phyloP scores from a whole-genome alignment of 2,888 invertebrate genomes.

The Gastrophysa polygoni region DNA sequence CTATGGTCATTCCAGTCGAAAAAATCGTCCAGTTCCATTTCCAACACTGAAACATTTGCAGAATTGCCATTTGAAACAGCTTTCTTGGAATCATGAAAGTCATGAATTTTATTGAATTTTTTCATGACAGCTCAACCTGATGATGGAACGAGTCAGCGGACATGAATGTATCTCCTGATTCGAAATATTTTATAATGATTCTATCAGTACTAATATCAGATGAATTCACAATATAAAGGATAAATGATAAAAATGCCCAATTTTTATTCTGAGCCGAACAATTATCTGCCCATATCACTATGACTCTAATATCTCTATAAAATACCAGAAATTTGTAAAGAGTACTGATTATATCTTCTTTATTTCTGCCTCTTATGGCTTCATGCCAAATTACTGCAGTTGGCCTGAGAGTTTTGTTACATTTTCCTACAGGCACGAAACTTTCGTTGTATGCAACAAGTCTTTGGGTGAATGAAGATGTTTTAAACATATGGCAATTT shows the following conservation, averaged over 20 bases:
- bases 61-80: too few relatives aligned
- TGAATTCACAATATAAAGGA: conserved; percentile 9
- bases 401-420: conserved; percentile 7
- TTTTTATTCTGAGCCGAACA: conserved; percentile 19
- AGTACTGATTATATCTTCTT: conserved; percentile 36
- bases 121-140: conserved; percentile 4
- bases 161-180: conserved; percentile 14
- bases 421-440: conserved; percentile 36
- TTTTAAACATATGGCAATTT: conserved; percentile 32
- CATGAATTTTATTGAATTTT: neutral
- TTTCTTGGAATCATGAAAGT: conserved; percentile 4
- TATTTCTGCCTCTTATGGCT: conserved; percentile 24
- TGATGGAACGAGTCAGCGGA: conserved; percentile 10
- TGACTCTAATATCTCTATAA: neutral
- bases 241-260: conserved; percentile 4
- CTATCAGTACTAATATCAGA: neutral
- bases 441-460: conserved; percentile 33
- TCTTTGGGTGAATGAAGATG: conserved; percentile 28
- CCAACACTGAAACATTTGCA: too few relatives aligned
- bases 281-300: conserved; percentile 2
- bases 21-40: neutral
- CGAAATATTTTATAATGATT: conserved; percentile 5
- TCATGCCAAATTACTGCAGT: conserved; percentile 43
- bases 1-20: conserved; percentile 11
- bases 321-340: neutral